These are phyloP conservation scores for Melitaea cinxia DNA, from an alignment of 1,140 invertebrate genomes.

Conservation along the genomic window DNA sequence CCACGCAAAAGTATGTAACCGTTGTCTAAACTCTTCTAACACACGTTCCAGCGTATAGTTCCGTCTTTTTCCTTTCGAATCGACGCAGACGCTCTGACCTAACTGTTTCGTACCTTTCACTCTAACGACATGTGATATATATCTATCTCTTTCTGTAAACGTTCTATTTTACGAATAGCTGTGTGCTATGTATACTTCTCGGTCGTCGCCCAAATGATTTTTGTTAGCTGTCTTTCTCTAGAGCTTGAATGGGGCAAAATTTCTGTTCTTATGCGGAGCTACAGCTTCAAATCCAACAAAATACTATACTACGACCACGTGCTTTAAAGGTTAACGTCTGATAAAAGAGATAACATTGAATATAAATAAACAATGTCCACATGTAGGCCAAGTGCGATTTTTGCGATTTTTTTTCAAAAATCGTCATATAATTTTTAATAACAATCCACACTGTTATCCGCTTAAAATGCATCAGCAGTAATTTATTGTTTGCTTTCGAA, in stretches of 20 bases:
- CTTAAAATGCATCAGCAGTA: neutral
- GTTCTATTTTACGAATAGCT: constrained; percentile 82
- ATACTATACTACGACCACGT: constrained; percentile 77
- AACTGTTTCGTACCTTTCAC: constrained; percentile 56
- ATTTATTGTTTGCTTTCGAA: neutral
- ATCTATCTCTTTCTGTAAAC: constrained; percentile 64
- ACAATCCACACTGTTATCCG: too few relatives aligned
- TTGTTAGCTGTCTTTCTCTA: constrained; percentile 81
- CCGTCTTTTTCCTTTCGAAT: constrained; percentile 60
- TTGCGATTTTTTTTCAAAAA: constrained; percentile 13
- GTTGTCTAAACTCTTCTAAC: constrained; percentile 57
- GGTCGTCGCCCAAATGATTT: constrained; percentile 78
- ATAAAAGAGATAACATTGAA: constrained; percentile 73
- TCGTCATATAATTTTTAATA: neutral
- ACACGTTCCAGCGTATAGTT: constrained; percentile 41
- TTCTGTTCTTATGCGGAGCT: constrained; percentile 77
- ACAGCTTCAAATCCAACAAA: constrained; percentile 80
- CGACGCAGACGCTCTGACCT: constrained; percentile 76
- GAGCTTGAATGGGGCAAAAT: constrained; percentile 78
- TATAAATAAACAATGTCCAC: constrained; percentile 70
- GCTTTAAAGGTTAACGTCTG: constrained; percentile 76
- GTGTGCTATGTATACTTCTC: constrained; percentile 81
- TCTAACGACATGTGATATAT: constrained; percentile 46
- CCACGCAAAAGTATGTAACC: constrained; percentile 77
- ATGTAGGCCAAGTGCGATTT: constrained; percentile 35